Conservation (phyloP, 2,888 invertebrate species). For the Cataglyphis rosenhaueri region DNA sequence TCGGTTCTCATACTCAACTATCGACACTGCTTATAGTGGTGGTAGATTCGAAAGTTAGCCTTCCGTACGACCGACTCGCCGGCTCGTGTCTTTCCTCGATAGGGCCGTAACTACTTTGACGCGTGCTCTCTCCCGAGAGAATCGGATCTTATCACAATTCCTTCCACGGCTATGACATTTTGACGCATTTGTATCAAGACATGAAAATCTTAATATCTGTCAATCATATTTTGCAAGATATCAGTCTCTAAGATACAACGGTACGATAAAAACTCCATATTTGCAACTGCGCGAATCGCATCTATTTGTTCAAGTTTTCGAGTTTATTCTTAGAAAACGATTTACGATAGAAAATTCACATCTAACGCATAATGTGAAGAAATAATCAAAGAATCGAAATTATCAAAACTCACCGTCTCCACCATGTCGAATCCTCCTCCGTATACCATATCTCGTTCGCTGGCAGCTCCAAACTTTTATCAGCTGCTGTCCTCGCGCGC, state of each 20-base stretch:
- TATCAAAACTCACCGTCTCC: conserved; percentile 80
- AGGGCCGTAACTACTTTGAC: conserved; percentile 72
- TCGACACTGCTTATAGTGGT: conserved; percentile 65
- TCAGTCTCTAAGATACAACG: not conserved
- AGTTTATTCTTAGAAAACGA: not conserved
- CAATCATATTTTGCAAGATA: not conserved
- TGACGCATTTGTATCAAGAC: too few relatives aligned
- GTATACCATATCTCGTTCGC: conserved; percentile 78
- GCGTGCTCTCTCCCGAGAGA: not conserved
- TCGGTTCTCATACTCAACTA: conserved; percentile 68
- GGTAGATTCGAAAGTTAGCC: conserved; percentile 80
- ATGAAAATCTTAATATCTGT: not conserved
- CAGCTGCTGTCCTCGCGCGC: conserved; percentile 48
- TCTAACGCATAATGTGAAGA: not conserved
- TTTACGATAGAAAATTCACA: not conserved
- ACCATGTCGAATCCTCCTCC: conserved; percentile 82
- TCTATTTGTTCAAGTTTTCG: not conserved
- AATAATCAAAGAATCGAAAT: not conserved
- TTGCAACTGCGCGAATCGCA: not conserved
- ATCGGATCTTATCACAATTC: not conserved
- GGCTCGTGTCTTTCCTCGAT: conserved; percentile 75
- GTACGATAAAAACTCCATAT: not conserved
- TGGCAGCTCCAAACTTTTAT: conserved; percentile 61
- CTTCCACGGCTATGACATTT: not conserved
- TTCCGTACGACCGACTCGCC: conserved; percentile 71